Evolutionary conservation across 64 coral and sea anemone species (phyloP), one percentile per base, ranked within the genome.

Genomic region (Stylophora pistillata): DNA sequence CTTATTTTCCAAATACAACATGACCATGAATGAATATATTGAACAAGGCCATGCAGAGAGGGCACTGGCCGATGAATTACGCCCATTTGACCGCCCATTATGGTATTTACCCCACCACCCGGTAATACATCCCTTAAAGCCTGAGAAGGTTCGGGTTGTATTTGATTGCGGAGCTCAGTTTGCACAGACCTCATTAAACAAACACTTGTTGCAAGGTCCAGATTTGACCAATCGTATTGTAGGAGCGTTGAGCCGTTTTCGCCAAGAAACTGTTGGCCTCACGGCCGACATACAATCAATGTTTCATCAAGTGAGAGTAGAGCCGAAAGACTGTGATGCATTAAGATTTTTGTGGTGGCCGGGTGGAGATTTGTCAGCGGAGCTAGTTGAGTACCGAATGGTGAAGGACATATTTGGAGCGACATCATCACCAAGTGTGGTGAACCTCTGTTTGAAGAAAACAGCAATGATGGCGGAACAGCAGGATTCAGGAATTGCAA

Each of bases 101-200:
- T 87, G 82, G 74, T 95, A 91, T 29, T 85, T 95, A 32, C 68
- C 85, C 32, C 93, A 95, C 72, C 77, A 90, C 58, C 74, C 83
- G 1, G 84, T 95, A 26, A 87, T 57, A 17, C 88, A 89, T 59
- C 92, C n/a, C n/a, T n/a, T n/a, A n/a, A n/a, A n/a, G n/a, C n/a
- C 92, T 15, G 32, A 78, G 77, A 3, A 89, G 89, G n/a, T 71
- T 88, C 20, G 56, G 78, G n/a, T 52, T 59, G 12, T 13, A 1
- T 82, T 81, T 74, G 88, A 90, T 32, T 91, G 89, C 52, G 89
- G 70, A 15, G 92, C 91, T 17, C 54, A 79, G 55, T 79, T 58
- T 30, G 77, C 78, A 32, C 58, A 64, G 15, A 89, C 75, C 0
- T 93, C 79, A 15, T 85, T 94, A 72, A 94, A 94, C 60, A 20